These are phyloP conservation scores for Aphodius granarius DNA, from an alignment of 2,888 invertebrate genomes.

Conservation along the genomic window DNA sequence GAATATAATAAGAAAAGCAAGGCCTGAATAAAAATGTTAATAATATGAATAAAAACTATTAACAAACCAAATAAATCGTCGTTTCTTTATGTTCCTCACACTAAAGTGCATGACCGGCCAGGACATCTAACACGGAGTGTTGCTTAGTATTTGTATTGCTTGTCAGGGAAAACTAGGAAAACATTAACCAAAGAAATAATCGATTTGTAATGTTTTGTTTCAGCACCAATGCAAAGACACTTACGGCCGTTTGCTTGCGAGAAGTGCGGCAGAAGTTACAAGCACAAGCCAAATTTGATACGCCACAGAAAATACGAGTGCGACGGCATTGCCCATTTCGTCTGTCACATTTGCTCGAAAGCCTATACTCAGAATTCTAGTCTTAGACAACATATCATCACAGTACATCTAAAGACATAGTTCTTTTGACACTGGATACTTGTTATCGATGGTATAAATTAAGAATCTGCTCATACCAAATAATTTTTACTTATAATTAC, in stretches of 20 bases:
- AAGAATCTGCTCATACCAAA: not conserved
- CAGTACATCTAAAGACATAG: slow-evolving; percentile 16
- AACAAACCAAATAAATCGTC: not conserved
- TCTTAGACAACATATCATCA: slow-evolving; percentile 34
- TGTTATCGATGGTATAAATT: not conserved
- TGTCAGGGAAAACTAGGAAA: not conserved
- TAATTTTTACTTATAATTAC: not conserved
- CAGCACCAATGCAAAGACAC: slow-evolving; percentile 8
- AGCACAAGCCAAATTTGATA: slow-evolving; percentile 45
- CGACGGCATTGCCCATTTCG: slow-evolving; percentile 48
- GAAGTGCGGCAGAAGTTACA: slow-evolving; percentile 42
- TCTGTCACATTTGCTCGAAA: slow-evolving; percentile 47
- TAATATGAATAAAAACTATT: not conserved
- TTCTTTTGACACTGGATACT: too few species aligned
- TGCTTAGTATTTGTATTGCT: not conserved
- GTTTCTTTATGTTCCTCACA: not conserved
- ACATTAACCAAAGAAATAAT: not conserved
- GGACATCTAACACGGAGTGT: not conserved
- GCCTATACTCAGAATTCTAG: slow-evolving; percentile 44
- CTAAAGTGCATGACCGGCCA: not conserved
- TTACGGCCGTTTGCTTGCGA: slow-evolving; percentile 23
- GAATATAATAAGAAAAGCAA: too few species aligned
- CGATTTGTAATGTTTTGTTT: slow-evolving; percentile 19
- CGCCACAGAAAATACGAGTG: slow-evolving; percentile 51
- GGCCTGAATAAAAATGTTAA: too few species aligned